Base-by-base conservation (phyloP, 2,797 vertebrate species). In the Halcyon leucocephala region DNA sequence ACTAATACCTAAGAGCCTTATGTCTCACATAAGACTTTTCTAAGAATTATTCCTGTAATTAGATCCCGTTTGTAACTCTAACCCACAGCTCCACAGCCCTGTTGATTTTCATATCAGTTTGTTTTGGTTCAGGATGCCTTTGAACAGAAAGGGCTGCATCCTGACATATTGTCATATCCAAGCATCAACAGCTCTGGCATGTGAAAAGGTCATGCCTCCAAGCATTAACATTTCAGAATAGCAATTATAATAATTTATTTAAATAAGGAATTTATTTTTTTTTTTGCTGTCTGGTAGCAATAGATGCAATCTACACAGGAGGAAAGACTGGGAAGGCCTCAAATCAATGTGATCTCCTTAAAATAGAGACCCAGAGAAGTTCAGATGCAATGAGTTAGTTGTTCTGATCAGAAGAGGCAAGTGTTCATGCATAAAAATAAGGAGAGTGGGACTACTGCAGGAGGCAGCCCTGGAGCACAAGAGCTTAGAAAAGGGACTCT, bases 121-220 rank as follows among this genome's bases (percentile, higher is more conserved):
- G 60, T 65, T 91, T 41, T 71, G 67, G 89, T 81, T 96, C 92
- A 82, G 66, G 69, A 96, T 80, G 46, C 84, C 80, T 83, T 82
- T 54, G 77, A 91, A 60, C 35, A 79, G 91, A 54, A 94, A 93
- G 33, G 64, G 31, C 80, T 93, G 51, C 73, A 46, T 52, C 12
- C 74, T 95, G 95, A 96, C 95, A 90, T 71, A 82, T 87, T 97
- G 91, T 95, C 97, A 91, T 89, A 95, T 71, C 55, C 95, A 66
- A 28, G 82, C 55, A 94, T 78, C 95, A 88, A 29, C 74, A 80
- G 64, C 70, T 82, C 58, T 97, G 97, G 91, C 90, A 84, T 82
- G 67, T 76, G 92, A 96, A 97, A 98, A 98, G 97, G 94, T 97
- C 93, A 39, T 48, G 95, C 93, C 97, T 96, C 46, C 70, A 93